These are phyloP conservation scores for Bacillus rossius DNA, from an alignment of 1,140 invertebrate genomes.

Conservation along the genomic window DNA sequence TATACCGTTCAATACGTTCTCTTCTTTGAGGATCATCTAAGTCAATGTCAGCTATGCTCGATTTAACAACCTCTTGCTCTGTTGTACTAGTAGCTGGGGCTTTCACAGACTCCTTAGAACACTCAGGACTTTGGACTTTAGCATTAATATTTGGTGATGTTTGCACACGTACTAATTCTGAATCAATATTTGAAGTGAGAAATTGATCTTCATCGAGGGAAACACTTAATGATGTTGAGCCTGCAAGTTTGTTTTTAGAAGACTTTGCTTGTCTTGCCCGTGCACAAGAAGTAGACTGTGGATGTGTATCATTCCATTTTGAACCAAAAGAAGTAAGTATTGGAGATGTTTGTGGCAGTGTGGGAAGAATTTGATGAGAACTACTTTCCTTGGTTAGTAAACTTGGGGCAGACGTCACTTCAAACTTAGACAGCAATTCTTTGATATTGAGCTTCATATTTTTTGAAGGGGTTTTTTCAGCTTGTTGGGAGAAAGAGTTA, in stretches of 20 bases:
- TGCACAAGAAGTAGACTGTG: conserved; percentile 40
- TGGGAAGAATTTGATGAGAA: no score
- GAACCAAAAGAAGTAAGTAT: not conserved
- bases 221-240: conserved; percentile 50
- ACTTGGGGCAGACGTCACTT: conserved; percentile 18
- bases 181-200: conserved; percentile 47
- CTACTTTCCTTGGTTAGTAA: no score
- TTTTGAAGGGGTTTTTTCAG: no score
- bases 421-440: conserved; percentile 41
- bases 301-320: not conserved
- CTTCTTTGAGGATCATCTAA: conserved; percentile 52
- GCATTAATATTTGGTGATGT: conserved; percentile 29
- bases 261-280: conserved; percentile 40
- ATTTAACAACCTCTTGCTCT: not conserved
- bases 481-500: conserved; percentile 20
- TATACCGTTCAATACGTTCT: conserved; percentile 84
- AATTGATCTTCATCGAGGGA: conserved; percentile 68
- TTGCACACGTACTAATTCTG: conserved; percentile 39
- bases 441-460: conserved; percentile 32
- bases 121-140: conserved; percentile 25
- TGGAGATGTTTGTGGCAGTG: not conserved
- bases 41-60: conserved; percentile 31
- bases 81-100: not conserved
- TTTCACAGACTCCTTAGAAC: not conserved
- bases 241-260: conserved; percentile 1